Evolutionary conservation across 1,140 invertebrate genomes (phyloP).

Genomic region (Laupala kohalensis): DNA sequence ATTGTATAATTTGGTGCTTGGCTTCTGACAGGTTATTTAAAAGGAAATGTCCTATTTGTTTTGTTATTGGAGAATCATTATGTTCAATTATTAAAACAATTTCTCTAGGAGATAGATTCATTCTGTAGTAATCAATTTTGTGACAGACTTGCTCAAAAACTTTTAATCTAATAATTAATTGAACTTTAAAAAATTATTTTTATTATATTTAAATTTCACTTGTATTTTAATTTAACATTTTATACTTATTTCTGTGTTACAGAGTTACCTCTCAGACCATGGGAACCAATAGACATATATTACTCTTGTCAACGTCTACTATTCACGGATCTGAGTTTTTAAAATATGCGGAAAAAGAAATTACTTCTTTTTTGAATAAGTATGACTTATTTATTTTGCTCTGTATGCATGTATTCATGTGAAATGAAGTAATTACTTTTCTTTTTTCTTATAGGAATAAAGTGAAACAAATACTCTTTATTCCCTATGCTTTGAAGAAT

Average conservation of each 20-base stretch:
- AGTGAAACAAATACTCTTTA: constrained; percentile 53
- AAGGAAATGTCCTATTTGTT: no score
- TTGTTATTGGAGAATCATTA: no score
- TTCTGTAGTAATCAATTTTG: no score
- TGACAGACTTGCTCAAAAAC: no score
- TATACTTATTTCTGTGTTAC: not conserved
- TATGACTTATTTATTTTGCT: constrained; percentile 25
- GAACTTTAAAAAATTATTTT: not conserved
- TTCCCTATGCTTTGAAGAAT: constrained; percentile 58
- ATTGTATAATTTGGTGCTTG: no score
- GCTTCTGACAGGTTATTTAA: no score
- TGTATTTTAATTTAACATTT: not conserved
- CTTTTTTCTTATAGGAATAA: constrained; percentile 37
- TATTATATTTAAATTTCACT: not conserved
- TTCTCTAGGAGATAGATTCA: no score
- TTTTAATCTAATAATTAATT: no score
- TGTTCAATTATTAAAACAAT: no score
- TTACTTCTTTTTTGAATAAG: constrained; percentile 45
- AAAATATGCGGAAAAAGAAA: constrained; percentile 49
- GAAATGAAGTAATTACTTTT: not conserved
- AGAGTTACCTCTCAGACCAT: not conserved
- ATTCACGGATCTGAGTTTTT: constrained; percentile 49
- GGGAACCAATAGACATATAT: constrained; percentile 30
- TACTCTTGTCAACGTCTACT: constrained; percentile 55
- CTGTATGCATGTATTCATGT: not conserved